phyloP scores from a whole-genome alignment of 2,113 vertebrate genomes.

The Chamaetylas fuelleborni region DNA sequence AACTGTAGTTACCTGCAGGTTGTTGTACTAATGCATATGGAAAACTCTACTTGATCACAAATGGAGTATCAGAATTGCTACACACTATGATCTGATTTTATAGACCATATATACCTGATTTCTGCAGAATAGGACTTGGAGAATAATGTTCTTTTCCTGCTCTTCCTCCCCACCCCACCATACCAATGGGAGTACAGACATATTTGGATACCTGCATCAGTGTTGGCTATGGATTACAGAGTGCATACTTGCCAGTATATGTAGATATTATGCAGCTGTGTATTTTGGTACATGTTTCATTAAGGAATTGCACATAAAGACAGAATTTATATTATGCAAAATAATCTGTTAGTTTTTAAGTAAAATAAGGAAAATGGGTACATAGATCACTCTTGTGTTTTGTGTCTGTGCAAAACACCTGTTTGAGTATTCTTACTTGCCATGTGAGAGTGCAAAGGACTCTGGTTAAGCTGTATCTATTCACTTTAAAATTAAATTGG shows the following conservation, averaged over 20 bases:
- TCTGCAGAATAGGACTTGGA: background rate
- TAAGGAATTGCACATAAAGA: background rate
- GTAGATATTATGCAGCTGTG: background rate
- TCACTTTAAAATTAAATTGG: background rate
- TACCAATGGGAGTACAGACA: background rate
- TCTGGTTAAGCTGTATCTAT: background rate
- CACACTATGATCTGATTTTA: background rate
- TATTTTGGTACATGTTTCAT: background rate
- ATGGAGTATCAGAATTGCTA: background rate
- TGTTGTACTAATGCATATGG: background rate
- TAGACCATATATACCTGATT: background rate
- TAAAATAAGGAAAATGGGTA: background rate
- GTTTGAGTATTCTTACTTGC: background rate
- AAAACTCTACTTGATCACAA: background rate
- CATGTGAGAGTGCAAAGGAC: background rate
- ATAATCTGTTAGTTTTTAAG: background rate
- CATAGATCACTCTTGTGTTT: background rate
- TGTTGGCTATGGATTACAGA: background rate
- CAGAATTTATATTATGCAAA: background rate
- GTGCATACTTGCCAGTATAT: background rate
- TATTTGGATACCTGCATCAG: background rate
- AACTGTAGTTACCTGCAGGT: background rate
- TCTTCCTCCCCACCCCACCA: background rate
- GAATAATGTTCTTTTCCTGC: background rate
- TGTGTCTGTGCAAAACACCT: background rate